Evolutionary conservation across 2,113 vertebrate genomes (phyloP), one percentile per base, ranked within the genome.

Genomic region (Lichenostomus cassidix): DNA sequence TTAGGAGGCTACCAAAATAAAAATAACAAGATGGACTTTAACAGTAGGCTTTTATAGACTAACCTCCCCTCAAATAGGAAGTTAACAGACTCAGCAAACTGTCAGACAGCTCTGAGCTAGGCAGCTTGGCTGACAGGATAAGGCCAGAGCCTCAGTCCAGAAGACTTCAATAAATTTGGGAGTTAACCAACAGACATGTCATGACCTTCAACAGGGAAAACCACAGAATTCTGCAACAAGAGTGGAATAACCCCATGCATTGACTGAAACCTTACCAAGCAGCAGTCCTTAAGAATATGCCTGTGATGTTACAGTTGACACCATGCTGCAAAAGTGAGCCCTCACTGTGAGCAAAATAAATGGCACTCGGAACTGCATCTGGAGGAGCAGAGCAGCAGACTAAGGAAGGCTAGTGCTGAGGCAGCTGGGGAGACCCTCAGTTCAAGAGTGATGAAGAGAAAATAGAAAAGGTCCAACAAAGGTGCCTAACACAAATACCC

Each of bases 331-430:
- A 41, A 9, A 37, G 15, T 5, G 29, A 86, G 25, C 9, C 12
- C 49, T 64, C 35, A 35, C 53, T 52, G 27, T 1, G 4, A 71
- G 42, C 9, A 83, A 58, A 68, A 35, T 14, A 46, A 79, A 80
- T 2, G 31, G 37, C 22, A 31, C 0, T 1, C 21, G 59, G 31
- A 67, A 22, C 16, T 9, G 20, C 12, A 13, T n/a, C 23, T 11
- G 1, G 41, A 78, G 20, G 17, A 60, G 31, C 2, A 0, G 0
- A 20, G 21, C 37, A 83, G 63, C 35, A 69, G 16, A 53, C 1
- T 49, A 62, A 71, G 39, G 28, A 28, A 88, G 85, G 41, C 15
- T 18, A 20, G 7, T 10, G 17, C n/a, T 64, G 55, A 55, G 39
- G 52, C 20, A 69, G 71, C 7, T 9, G 2, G 1, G 4, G 37